A percentile compares a stretch with the other conserved stretches of the same genome.
These are phyloP conservation scores for Tokudaia tokunoshimensis DNA, from an alignment of 2,797 vertebrate species.

Conservation along the genomic window DNA sequence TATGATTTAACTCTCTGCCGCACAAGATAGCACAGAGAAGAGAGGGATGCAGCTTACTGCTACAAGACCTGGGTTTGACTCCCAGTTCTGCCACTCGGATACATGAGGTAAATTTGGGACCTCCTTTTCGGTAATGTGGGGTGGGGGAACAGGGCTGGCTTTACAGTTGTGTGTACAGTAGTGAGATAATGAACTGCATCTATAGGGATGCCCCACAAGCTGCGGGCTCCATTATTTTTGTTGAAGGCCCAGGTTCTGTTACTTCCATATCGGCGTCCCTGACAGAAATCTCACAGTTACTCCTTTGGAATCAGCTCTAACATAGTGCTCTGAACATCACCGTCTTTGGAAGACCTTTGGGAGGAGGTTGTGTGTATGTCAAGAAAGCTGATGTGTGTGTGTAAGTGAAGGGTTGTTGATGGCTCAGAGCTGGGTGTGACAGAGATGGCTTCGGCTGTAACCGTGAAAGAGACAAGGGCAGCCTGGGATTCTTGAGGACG, in stretches of 20 bases:
- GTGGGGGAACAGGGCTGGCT: neutral
- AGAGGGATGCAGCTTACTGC: neutral
- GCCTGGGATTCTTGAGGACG: neutral
- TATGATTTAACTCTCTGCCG: neutral
- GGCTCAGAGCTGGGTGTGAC: neutral
- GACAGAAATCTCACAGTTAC: accelerated
- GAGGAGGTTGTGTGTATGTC: neutral
- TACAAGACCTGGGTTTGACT: neutral
- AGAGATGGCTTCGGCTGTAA: no score
- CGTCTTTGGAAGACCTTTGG: neutral
- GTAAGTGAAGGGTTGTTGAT: neutral
- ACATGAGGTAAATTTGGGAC: neutral
- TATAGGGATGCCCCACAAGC: neutral
- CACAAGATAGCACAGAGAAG: neutral
- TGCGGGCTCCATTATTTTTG: neutral
- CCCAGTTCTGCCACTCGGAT: neutral
- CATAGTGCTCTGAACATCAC: neutral
- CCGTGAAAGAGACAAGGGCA: neutral
- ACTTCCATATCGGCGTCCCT: neutral
- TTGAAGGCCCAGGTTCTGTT: neutral
- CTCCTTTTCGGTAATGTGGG: neutral
- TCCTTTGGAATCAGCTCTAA: neutral
- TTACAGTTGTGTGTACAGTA: neutral
- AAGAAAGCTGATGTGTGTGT: neutral
- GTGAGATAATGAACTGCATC: neutral